phyloP scores from a whole-genome alignment of 2,113 vertebrate genomes.

The Podiceps cristatus region DNA sequence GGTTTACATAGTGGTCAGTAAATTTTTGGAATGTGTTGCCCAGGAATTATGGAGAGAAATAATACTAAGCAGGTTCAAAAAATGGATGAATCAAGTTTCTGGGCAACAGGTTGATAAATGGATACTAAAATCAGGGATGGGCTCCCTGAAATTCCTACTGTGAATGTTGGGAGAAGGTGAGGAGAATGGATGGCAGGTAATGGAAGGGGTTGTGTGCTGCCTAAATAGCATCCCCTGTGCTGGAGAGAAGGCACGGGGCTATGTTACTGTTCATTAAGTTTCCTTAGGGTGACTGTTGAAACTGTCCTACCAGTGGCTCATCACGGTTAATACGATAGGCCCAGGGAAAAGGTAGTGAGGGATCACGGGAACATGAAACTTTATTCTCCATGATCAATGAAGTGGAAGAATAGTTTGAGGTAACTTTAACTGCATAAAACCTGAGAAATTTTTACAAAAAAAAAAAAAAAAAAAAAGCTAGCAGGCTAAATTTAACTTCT shows the following conservation, averaged over 20 bases:
- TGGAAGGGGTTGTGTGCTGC: neutral
- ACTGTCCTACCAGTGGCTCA: neutral
- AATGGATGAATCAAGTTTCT: neutral
- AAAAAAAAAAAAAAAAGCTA: neutral
- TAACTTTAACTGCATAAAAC: neutral
- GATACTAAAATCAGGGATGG: neutral
- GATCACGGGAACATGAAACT: neutral
- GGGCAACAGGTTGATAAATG: neutral
- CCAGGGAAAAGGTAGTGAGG: neutral
- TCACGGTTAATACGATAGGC: neutral
- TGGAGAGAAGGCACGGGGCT: neutral
- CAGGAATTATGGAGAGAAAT: neutral
- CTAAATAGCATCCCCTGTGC: neutral
- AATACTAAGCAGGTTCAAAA: neutral
- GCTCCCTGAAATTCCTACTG: neutral
- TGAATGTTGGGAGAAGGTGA: neutral
- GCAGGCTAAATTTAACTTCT: neutral
- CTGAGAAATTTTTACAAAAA: neutral
- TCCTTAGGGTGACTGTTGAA: neutral
- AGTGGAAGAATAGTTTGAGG: neutral
- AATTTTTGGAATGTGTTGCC: neutral
- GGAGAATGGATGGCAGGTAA: neutral
- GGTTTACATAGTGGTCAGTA: neutral
- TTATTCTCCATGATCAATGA: neutral
- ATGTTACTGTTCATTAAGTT: neutral